Evolutionary conservation across 2,888 invertebrate genomes (phyloP).

Genomic region (Eupithecia insigniata): DNA sequence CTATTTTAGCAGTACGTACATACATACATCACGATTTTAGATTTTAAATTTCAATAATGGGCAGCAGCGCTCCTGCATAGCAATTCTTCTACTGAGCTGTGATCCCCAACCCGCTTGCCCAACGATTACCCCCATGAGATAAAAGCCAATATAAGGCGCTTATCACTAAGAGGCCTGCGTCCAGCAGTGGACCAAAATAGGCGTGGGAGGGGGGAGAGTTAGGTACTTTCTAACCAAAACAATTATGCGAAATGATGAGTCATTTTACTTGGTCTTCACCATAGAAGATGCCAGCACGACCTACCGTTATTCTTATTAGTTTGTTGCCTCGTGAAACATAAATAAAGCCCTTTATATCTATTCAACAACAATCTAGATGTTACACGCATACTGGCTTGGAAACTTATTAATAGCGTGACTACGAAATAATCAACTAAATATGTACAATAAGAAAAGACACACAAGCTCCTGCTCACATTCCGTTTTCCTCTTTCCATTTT

Average conservation of each 20-base stretch:
- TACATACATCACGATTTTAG: too few relatives aligned
- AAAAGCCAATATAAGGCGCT: too few relatives aligned
- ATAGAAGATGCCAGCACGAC: background rate
- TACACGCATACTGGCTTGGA: background rate
- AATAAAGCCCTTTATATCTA: background rate
- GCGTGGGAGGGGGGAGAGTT: too few relatives aligned
- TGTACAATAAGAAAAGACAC: background rate
- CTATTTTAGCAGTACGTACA: too few relatives aligned
- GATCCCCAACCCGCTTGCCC: too few relatives aligned
- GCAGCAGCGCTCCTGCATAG: too few relatives aligned
- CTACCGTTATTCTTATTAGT: background rate
- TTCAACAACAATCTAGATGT: background rate
- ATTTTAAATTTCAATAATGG: too few relatives aligned
- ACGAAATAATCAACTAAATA: background rate
- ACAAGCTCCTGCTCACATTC: constrained; percentile 22
- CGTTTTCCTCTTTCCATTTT: constrained; percentile 55
- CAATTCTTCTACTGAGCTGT: too few relatives aligned
- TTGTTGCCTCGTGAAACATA: background rate
- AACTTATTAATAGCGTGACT: background rate
- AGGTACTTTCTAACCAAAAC: background rate
- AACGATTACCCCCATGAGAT: too few relatives aligned
- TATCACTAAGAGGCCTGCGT: too few relatives aligned
- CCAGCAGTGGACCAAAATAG: too few relatives aligned
- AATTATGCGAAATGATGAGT: background rate
- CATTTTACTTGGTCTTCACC: background rate